These are phyloP conservation scores for Tetramorium parvispinum DNA, from an alignment of 1,140 invertebrate genomes.

Conservation along the genomic window DNA sequence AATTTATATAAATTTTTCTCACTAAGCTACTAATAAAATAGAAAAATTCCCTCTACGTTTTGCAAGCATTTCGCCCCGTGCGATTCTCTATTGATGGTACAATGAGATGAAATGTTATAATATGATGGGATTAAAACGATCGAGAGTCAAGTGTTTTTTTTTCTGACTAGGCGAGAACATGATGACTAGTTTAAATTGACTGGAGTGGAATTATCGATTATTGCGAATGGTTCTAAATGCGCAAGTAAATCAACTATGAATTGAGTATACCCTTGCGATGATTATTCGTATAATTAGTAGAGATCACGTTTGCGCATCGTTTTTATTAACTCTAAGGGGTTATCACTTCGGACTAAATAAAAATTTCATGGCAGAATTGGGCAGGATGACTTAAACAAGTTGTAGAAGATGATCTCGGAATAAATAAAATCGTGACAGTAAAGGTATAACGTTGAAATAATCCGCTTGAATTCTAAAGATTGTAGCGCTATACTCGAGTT, in stretches of 20 bases:
- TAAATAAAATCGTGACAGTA: conserved; percentile 36
- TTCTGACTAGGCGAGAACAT: conserved; percentile 13
- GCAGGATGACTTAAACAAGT: background rate
- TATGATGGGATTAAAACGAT: background rate
- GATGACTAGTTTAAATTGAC: conserved; percentile 59
- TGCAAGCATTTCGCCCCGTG: conserved; percentile 17
- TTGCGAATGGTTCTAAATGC: background rate
- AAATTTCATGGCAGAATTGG: conserved; percentile 49
- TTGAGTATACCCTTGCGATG: conserved; percentile 10
- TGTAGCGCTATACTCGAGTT: conserved; percentile 69
- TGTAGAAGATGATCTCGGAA: conserved; percentile 21
- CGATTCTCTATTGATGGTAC: background rate
- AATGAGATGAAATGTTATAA: conserved; percentile 10
- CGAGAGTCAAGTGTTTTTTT: background rate
- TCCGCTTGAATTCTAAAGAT: conserved; percentile 40
- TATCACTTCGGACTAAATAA: conserved; percentile 14
- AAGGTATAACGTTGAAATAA: conserved; percentile 32
- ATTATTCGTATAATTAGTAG: conserved; percentile 6
- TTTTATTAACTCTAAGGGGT: conserved; percentile 21
- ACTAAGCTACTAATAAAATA: background rate
- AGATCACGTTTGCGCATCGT: conserved; percentile 34
- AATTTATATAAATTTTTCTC: background rate
- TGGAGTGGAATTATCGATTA: conserved; percentile 67
- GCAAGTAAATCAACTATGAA: conserved; percentile 13
- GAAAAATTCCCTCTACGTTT: background rate